phyloP scores from a whole-genome alignment of 2,888 invertebrate genomes.

The Spilarctia lutea region DNA sequence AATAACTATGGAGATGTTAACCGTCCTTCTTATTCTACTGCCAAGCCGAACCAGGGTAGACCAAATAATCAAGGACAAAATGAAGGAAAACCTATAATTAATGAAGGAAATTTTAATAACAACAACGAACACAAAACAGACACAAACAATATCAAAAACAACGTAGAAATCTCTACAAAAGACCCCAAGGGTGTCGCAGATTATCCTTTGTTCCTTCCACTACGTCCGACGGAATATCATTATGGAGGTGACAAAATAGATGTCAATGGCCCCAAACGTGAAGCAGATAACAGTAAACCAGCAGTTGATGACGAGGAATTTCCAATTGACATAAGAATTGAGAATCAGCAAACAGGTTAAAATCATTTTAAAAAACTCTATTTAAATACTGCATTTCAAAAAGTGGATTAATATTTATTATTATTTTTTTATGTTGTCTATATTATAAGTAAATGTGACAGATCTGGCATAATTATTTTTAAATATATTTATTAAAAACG shows the following conservation, averaged over 20 bases:
- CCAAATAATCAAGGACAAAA: slow-evolving; percentile 27
- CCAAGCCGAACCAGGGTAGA: slow-evolving; percentile 30
- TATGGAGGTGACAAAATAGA: slow-evolving; percentile 68
- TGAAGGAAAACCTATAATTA: slow-evolving; percentile 18
- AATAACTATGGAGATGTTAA: slow-evolving; percentile 29
- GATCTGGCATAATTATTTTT: neutral
- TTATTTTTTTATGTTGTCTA: neutral
- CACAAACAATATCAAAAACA: slow-evolving; percentile 24
- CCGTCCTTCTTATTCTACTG: slow-evolving; percentile 22
- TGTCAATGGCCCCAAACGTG: slow-evolving; percentile 71
- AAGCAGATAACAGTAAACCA: slow-evolving; percentile 59
- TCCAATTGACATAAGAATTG: slow-evolving; percentile 71
- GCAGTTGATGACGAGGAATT: slow-evolving; percentile 65
- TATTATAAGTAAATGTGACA: neutral
- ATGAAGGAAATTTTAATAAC: neutral
- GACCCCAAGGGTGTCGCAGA: slow-evolving; percentile 57
- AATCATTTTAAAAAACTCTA: neutral
- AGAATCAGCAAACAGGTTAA: slow-evolving; percentile 37
- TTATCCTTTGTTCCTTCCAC: slow-evolving; percentile 69
- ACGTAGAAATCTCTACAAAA: slow-evolving; percentile 54
- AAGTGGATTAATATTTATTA: neutral
- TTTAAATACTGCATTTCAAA: neutral
- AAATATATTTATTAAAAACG: neutral
- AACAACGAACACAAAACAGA: slow-evolving; percentile 24
- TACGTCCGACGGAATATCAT: slow-evolving; percentile 65